Percentiles rank a stretch among this genome's conserved stretches.
These are phyloP conservation scores for Enteromius radiatus DNA, from an alignment of 2,797 vertebrate genomes.

Conservation along the genomic window DNA sequence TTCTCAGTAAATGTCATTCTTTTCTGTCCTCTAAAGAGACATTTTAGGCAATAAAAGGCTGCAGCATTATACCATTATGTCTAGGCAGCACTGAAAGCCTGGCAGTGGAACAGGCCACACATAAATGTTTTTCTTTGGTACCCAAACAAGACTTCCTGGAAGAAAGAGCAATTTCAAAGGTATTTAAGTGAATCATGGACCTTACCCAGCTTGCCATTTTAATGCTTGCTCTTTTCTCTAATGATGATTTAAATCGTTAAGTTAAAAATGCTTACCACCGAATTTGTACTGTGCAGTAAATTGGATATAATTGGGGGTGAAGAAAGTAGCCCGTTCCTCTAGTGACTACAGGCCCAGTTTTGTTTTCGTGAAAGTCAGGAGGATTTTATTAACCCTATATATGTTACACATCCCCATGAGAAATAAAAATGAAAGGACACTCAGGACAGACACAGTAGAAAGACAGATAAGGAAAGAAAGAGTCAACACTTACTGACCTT, in stretches of 20 bases:
- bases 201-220: conserved; percentile 36
- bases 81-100: conserved; percentile 67
- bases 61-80: conserved; percentile 71
- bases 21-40: conserved; percentile 76
- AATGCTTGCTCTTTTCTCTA: conserved; percentile 39
- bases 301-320: conserved; percentile 36
- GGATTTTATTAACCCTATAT: conserved; percentile 21
- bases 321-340: conserved; percentile 16
- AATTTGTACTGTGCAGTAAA: conserved; percentile 36
- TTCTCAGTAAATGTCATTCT: conserved; percentile 64
- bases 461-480: background rate
- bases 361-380: background rate
- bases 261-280: conserved; percentile 37
- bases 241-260: conserved; percentile 50
- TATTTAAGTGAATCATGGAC: conserved; percentile 52
- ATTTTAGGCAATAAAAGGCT: conserved; percentile 80
- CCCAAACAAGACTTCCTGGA: conserved; percentile 53
- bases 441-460: background rate
- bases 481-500: background rate
- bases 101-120: conserved; percentile 67
- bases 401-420: background rate
- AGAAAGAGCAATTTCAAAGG: conserved; percentile 58
- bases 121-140: conserved; percentile 72
- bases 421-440: background rate
- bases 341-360: conserved; percentile 15